These are phyloP conservation scores for Poeciliopsis turneri DNA, from an alignment of 2,797 vertebrate species.

Conservation along the genomic window DNA sequence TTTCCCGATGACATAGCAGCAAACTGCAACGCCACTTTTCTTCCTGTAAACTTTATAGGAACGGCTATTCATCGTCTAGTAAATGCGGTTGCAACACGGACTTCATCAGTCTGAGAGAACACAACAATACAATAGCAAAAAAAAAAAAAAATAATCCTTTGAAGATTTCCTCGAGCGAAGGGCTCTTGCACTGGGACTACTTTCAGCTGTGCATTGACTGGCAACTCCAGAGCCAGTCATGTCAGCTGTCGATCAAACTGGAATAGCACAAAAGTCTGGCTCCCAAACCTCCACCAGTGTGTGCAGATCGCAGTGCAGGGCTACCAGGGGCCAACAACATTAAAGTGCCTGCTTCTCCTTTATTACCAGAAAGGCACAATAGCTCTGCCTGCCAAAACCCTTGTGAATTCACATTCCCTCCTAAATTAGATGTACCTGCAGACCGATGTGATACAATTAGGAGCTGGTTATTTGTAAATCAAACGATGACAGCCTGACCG, in stretches of 20 bases:
- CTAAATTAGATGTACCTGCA: conserved; percentile 66
- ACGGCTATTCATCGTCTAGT: conserved; percentile 43
- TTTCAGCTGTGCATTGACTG: conserved; percentile 64
- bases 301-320: conserved; percentile 36
- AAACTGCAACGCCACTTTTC: conserved; percentile 21
- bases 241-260: conserved; percentile 80
- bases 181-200: conserved; percentile 58
- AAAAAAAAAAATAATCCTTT: conserved; percentile 43
- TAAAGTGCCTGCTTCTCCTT: conserved; percentile 63
- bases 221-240: conserved; percentile 71
- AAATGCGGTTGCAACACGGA: conserved; percentile 48
- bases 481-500: conserved; percentile 68
- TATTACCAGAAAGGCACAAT: conserved; percentile 61
- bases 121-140: conserved; percentile 37
- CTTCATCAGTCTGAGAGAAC: conserved; percentile 44
- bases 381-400: conserved; percentile 57
- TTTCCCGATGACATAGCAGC: conserved; percentile 1
- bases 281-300: conserved; percentile 50
- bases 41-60: conserved; percentile 59
- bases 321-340: conserved; percentile 59
- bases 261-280: conserved; percentile 50
- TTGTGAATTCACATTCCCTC: conserved; percentile 63
- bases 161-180: conserved; percentile 51
- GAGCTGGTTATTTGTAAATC: conserved; percentile 87
- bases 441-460: conserved; percentile 82